Conservation (phyloP, 37 sponge, comb jelly and placozoan species). For the Aplysina aerophoba region DNA sequence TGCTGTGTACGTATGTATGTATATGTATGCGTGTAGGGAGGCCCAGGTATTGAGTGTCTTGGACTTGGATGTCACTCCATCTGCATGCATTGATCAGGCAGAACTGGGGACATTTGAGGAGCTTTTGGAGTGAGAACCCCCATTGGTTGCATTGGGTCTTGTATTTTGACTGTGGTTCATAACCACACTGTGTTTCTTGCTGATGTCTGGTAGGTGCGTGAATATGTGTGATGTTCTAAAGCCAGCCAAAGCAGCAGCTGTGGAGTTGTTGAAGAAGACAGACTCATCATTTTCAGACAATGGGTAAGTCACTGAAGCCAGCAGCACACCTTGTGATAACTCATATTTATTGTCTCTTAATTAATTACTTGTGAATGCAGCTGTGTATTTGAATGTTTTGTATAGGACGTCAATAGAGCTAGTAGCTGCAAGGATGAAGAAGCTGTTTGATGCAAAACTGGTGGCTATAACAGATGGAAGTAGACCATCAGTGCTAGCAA, state of each 20-base stretch:
- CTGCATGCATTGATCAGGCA: constrained; percentile 77
- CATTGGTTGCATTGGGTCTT: too few species aligned
- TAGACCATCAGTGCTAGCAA: constrained; percentile 61
- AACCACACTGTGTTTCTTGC: not conserved
- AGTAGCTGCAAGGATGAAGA: not conserved
- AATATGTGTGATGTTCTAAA: constrained; percentile 75
- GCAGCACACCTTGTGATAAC: too few species aligned
- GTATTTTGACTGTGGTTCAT: constrained; percentile 1
- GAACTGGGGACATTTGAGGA: constrained; percentile 77
- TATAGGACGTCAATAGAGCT: too few species aligned
- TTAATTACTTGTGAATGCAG: too few species aligned
- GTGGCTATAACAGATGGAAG: constrained; percentile 83
- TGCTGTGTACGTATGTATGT: too few species aligned
- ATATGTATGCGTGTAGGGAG: constrained; percentile 26
- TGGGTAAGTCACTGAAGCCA: too few species aligned
- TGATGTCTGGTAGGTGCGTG: constrained; percentile 26
- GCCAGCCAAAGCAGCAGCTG: constrained; percentile 75
- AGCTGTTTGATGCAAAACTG: constrained; percentile 67
- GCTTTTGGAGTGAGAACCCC: constrained; percentile 50
- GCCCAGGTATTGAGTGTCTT: constrained; percentile 63
- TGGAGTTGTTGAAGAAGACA: constrained; percentile 38
- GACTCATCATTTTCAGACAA: constrained; percentile 9
- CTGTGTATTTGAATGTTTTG: constrained; percentile 2
- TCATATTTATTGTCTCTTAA: too few species aligned
- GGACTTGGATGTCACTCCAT: constrained; percentile 87